Evolutionary conservation across 64 coral and sea anemone species (phyloP).

Genomic region (Montipora efflorescens): DNA sequence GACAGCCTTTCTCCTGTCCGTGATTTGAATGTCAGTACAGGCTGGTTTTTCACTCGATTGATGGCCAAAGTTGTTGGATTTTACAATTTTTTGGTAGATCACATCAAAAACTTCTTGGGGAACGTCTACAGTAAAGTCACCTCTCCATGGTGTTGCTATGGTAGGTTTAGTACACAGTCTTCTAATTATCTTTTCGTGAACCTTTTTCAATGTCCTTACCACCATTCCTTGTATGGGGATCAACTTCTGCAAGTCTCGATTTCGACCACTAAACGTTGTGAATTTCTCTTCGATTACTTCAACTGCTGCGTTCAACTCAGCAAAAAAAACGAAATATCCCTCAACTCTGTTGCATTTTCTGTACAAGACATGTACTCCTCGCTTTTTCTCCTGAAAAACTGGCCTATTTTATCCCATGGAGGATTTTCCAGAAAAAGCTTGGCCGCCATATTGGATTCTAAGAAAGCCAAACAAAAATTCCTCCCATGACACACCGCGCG

Average conservation of each 20-base stretch:
- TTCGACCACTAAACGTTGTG: slow-evolving; percentile 4
- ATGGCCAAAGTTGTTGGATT: slow-evolving; percentile 9
- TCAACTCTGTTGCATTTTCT: slow-evolving; percentile 38
- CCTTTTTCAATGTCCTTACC: slow-evolving; percentile 25
- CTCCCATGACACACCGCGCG: background rate
- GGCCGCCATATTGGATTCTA: slow-evolving; percentile 48
- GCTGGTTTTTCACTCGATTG: background rate
- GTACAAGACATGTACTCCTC: slow-evolving; percentile 33
- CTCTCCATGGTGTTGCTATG: background rate
- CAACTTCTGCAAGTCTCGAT: slow-evolving; percentile 43
- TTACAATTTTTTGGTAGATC: background rate
- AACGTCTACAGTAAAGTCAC: background rate
- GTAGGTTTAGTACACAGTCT: background rate
- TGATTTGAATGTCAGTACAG: slow-evolving; percentile 4
- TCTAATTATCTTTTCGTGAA: slow-evolving; percentile 25
- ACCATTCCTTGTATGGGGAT: slow-evolving; percentile 51
- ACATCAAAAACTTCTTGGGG: slow-evolving; percentile 2
- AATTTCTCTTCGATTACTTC: slow-evolving; percentile 61
- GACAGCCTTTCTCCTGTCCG: slow-evolving; percentile 12
- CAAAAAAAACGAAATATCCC: slow-evolving; percentile 48
- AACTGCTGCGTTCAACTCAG: slow-evolving; percentile 57
- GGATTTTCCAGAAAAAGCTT: background rate
- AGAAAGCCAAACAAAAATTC: background rate
- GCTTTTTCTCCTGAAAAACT: slow-evolving; percentile 32
- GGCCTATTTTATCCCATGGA: background rate